These are phyloP conservation scores for Anastrepha obliqua DNA, from an alignment of 1,140 invertebrate species.

Conservation along the genomic window DNA sequence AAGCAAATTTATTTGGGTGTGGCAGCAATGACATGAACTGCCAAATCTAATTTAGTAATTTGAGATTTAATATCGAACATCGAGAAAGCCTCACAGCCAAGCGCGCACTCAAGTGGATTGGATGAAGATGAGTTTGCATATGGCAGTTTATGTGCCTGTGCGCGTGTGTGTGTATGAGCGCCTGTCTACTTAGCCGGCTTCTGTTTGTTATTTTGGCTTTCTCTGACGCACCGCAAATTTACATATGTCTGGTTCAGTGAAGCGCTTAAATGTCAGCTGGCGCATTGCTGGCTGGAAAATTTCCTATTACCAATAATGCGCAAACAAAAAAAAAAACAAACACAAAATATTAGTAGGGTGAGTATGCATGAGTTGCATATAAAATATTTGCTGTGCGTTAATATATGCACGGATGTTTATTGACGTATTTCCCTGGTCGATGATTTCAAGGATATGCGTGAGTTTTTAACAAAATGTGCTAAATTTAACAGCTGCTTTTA, in stretches of 20 bases:
- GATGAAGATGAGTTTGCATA: background rate
- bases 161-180: background rate
- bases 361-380: background rate
- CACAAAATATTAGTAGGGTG: background rate
- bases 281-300: background rate
- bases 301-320: background rate
- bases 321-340: background rate
- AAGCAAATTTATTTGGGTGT: background rate
- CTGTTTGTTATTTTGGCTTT: background rate
- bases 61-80: background rate
- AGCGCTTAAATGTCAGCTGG: background rate
- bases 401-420: background rate
- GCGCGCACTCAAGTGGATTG: background rate
- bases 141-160: background rate
- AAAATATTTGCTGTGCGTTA: background rate
- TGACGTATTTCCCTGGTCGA: background rate
- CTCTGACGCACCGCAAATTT: background rate
- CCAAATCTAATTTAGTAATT: constrained; percentile 29
- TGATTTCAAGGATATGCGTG: background rate
- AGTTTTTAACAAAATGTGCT: background rate
- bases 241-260: background rate
- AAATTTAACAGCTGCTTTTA: background rate
- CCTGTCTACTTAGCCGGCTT: background rate
- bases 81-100: background rate
- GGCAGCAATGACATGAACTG: background rate